These are phyloP conservation scores for Colinus virginianus DNA, from an alignment of 2,113 vertebrate species.

Conservation along the genomic window DNA sequence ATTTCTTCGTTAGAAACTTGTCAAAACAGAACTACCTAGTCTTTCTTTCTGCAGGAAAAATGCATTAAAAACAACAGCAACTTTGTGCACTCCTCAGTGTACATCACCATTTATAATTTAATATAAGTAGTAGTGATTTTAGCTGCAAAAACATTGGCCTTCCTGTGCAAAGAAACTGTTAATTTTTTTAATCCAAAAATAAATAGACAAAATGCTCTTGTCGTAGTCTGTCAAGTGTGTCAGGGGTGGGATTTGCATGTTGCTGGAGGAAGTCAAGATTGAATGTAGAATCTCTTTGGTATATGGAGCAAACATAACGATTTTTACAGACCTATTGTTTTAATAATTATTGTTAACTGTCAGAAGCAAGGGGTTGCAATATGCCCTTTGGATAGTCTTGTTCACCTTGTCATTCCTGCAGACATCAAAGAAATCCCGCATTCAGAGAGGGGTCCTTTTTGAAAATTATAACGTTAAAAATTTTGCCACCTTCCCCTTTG, in stretches of 20 bases:
- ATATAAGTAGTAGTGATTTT: background rate
- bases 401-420: conserved; percentile 28
- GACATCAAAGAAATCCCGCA: conserved; percentile 16
- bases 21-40: conserved; percentile 7
- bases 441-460: background rate
- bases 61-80: background rate
- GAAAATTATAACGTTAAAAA: background rate
- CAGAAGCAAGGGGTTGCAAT: background rate
- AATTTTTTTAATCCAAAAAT: background rate
- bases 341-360: background rate
- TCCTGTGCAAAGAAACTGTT: background rate
- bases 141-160: background rate
- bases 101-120: background rate
- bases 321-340: conserved; percentile 17
- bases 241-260: background rate
- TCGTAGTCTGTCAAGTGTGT: background rate
- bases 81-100: background rate
- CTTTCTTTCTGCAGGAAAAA: background rate
- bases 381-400: conserved; percentile 2
- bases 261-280: background rate
- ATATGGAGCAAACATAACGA: background rate
- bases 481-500: conserved; percentile 33
- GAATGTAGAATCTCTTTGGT: conserved; percentile 43
- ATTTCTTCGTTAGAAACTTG: conserved; percentile 14
- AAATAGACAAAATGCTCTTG: background rate